Base-by-base conservation (phyloP, 2,113 vertebrate species). In the Australoheros scitulus region DNA sequence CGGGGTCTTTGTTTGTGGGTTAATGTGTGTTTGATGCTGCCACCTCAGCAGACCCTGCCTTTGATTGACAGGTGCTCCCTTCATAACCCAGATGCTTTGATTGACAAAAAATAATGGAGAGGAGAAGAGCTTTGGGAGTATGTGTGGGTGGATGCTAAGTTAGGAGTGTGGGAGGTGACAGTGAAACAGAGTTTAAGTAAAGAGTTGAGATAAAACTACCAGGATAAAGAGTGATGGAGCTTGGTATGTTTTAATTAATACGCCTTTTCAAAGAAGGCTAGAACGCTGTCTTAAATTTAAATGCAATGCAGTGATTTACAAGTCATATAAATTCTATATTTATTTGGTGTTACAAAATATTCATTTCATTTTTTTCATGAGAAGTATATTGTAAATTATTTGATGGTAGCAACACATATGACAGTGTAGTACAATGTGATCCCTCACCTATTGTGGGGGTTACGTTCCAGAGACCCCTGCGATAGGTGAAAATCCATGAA, bases 21-120 rank as follows among this genome's bases (percentile, higher is more conserved):
- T 47, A 17, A 4, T 17, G 57, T n/a, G 50, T 10, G 13, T 84
- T 84, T 86, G 79, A 82, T 76, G 81, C 68, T 11, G 38, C 68
- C 76, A 47, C 64, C 20, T 61, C 79, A 50, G 58, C 29, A 56
- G 58, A 72, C 82, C 61, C 56, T 7, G 43, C 56, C 70, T 86
- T 59, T 87, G 83, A 91, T 78, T 88, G 84, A 65, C 88, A 79
- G 63, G 15, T 5, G 50, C 74, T 81, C 74, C 50, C 56, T 43
- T 29, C 77, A 0, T 87, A 84, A 85, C 86, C 84, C n/a, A 5
- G 55, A 60, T 61, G 60, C 52, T 76, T 76, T 88, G 79, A 88
- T 81, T 75, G 83, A 79, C 87, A 86, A 81, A 22, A 61, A 38
- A 64, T 68, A 68, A 80, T 56, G 61, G 61, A 55, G 83, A 61